Percentiles rank a stretch among this genome's conserved stretches.
phyloP scores from a whole-genome alignment of 2,888 invertebrate species.

The Cataglyphis cursor region DNA sequence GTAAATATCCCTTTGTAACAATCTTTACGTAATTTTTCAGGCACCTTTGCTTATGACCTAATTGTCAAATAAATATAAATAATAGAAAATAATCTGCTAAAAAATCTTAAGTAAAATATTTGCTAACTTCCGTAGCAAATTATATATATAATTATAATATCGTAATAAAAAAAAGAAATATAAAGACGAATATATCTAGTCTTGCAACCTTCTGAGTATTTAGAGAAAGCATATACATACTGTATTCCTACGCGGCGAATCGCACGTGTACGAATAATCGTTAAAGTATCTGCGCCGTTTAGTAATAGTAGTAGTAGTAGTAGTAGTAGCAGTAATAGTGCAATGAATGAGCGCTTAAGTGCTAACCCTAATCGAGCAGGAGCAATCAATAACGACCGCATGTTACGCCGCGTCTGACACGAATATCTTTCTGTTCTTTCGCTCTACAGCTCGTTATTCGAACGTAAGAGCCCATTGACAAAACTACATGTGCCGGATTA shows the following conservation, averaged over 20 bases:
- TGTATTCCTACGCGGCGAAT: slow-evolving; percentile 59
- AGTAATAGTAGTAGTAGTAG: slow-evolving; percentile 61
- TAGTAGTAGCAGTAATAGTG: slow-evolving; percentile 25
- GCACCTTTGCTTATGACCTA: slow-evolving; percentile 84
- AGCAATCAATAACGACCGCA: slow-evolving; percentile 78
- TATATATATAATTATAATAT: slow-evolving; percentile 37
- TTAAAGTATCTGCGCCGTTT: slow-evolving; percentile 64
- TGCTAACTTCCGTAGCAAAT: slow-evolving; percentile 34
- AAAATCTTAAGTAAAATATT: slow-evolving; percentile 46
- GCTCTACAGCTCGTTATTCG: slow-evolving; percentile 61
- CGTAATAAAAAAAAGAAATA: slow-evolving; percentile 65
- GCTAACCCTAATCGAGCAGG: slow-evolving; percentile 78
- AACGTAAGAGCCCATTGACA: slow-evolving; percentile 67
- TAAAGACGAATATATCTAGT: slow-evolving; percentile 74
- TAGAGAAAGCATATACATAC: slow-evolving; percentile 83
- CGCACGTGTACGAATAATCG: slow-evolving; percentile 57
- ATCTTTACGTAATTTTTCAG: slow-evolving; percentile 81
- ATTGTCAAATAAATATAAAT: slow-evolving; percentile 84
- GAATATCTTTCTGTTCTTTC: slow-evolving; percentile 53
- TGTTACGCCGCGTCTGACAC: slow-evolving; percentile 54
- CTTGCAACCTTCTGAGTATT: slow-evolving; percentile 84
- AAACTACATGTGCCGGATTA: slow-evolving; percentile 65
- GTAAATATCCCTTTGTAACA: slow-evolving; percentile 76
- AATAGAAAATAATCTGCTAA: slow-evolving; percentile 64
- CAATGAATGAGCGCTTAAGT: slow-evolving; percentile 77